Evolutionary conservation across 2,888 invertebrate genomes (phyloP), one percentile per base, ranked within the genome.

Genomic region (Lochmaea capreae): DNA sequence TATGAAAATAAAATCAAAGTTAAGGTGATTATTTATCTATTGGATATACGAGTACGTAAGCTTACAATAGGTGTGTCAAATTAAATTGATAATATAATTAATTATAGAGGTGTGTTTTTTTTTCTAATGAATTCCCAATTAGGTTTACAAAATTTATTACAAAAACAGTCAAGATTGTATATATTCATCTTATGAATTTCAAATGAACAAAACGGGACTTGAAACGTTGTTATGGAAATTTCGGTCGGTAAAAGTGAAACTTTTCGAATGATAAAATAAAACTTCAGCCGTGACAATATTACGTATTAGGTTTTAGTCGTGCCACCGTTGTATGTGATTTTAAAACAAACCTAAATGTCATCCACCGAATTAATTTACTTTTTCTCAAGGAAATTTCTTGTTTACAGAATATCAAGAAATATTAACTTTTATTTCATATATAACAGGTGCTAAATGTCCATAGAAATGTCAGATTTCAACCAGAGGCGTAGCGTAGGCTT

Each of bases 241-340:
- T 33, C 33, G 8, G 33, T 33, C 33, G 33, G 49, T 49, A 61
- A 61, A 61, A 61, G 61, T 61, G 61, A 61, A 59, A 59, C 33
- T 26, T 59, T 26, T 22, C 10, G 43, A 46, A 22, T 59, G 8
- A 33, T 33, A 33, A 33, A 33, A 33, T 8, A 26, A 26, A 57
- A 26, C 33, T 61, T 39, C 6, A 46, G 6, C 65, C 65, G 46
- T 65, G 52, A 65, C 52, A 46, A 49, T 65, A 65, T 49, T 33
- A 26, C 57, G 57, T 57, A 49, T 49, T 0, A 46, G 11, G 3
- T 46, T 46, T 5, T 46, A 46, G 11, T 14, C 12, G 43, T 43
- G 9, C 12, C 12, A 12, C 12, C 10, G 12, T 11, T 12, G 12
- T 49, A 33, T n/a, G n/a, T 14, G 49, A n/a, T n/a, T 49, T 49